These are phyloP conservation scores for Dusona sp. DNA, from an alignment of 2,888 invertebrate species.

Conservation along the genomic window DNA sequence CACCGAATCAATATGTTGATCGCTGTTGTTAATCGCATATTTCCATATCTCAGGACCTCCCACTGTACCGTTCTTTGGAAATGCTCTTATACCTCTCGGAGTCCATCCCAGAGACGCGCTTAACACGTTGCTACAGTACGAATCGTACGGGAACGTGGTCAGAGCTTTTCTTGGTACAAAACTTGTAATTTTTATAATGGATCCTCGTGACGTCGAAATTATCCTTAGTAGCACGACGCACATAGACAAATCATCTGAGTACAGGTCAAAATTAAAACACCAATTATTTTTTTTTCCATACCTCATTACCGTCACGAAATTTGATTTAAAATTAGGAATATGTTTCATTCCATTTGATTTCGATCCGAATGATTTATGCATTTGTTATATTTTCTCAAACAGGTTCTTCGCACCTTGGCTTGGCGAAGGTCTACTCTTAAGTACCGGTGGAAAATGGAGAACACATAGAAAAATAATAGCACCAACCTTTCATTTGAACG, in stretches of 20 bases:
- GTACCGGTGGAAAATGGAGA: conserved; percentile 85
- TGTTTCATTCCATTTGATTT: not conserved
- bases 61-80: conserved; percentile 80
- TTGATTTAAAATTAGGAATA: not conserved
- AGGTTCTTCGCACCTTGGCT: conserved; percentile 84
- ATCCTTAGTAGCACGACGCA: conserved; percentile 82
- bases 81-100: conserved; percentile 75
- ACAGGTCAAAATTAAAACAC: conserved; percentile 74
- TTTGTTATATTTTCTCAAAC: conserved; percentile 10
- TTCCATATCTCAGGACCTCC: conserved; percentile 76
- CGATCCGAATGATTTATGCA: not conserved
- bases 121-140: conserved; percentile 66
- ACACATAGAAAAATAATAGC: conserved; percentile 86
- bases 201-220: conserved; percentile 82
- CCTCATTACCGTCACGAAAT: not conserved
- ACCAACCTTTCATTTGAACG: conserved; percentile 85
- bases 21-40: conserved; percentile 1
- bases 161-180: conserved; percentile 81
- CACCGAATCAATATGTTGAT: not conserved
- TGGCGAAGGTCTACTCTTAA: conserved; percentile 83
- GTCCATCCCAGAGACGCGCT: conserved; percentile 76
- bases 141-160: conserved; percentile 77
- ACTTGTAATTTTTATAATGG: conserved; percentile 78
- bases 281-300: not conserved
- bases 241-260: conserved; percentile 82